phyloP scores from a whole-genome alignment of 2,888 invertebrate genomes.

The Empis livida region DNA sequence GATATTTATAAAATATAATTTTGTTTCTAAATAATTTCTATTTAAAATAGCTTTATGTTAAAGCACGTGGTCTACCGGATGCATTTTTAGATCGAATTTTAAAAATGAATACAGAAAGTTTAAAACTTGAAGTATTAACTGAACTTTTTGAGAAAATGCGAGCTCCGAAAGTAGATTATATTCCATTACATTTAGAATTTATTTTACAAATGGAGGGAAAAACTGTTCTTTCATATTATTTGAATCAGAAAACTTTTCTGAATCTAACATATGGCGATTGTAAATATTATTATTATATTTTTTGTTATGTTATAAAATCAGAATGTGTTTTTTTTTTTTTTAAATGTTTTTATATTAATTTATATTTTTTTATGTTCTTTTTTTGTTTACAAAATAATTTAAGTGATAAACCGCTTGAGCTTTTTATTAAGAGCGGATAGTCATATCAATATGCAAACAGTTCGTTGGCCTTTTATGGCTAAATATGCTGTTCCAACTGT shows the following conservation, averaged over 20 bases:
- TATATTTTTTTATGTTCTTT: slow-evolving; percentile 5
- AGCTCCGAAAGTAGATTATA: slow-evolving; percentile 33
- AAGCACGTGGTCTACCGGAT: slow-evolving; percentile 36
- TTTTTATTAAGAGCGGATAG: slow-evolving; percentile 45
- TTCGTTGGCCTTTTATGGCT: slow-evolving; percentile 42
- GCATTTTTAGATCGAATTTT: slow-evolving; percentile 36
- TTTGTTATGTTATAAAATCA: neutral
- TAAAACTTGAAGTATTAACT: slow-evolving; percentile 42
- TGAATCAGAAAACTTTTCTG: slow-evolving; percentile 51
- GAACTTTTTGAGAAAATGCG: slow-evolving; percentile 37
- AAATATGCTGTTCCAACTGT: slow-evolving; percentile 43
- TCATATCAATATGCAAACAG: slow-evolving; percentile 46
- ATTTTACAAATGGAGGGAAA: slow-evolving; percentile 53
- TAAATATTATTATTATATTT: slow-evolving; percentile 31
- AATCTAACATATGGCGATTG: slow-evolving; percentile 47
- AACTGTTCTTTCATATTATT: slow-evolving; percentile 50
- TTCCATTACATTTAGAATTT: slow-evolving; percentile 51
- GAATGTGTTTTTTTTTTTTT: neutral
- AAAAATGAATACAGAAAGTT: slow-evolving; percentile 36
- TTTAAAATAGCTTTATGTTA: slow-evolving; percentile 49
- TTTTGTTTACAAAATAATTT: slow-evolving; percentile 12
- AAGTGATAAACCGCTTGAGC: slow-evolving; percentile 43
- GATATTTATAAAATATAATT: neutral
- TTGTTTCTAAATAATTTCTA: slow-evolving; percentile 3
- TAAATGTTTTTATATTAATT: neutral